Conservation (phyloP, 2,113 vertebrate species). For the Hemiprocne comata region DNA sequence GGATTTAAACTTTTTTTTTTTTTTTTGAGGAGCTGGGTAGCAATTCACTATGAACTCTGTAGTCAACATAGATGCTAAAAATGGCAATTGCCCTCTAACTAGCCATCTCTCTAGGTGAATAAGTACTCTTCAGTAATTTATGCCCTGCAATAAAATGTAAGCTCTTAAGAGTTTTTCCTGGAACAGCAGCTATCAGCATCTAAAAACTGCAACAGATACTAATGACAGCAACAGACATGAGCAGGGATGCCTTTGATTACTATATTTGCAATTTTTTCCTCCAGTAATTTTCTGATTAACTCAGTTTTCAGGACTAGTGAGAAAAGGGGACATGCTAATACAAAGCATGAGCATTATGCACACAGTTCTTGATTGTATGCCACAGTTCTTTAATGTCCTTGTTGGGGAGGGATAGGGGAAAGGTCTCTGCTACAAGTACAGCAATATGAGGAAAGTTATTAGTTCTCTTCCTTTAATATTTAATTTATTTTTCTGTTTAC, state of each 20-base stretch:
- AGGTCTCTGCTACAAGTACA: not conserved
- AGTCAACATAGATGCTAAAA: not conserved
- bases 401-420: accelerated
- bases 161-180: not conserved
- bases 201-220: not conserved
- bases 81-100: not conserved
- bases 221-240: not conserved
- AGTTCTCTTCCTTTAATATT: not conserved
- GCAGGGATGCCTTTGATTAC: not conserved
- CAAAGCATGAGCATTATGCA: not conserved
- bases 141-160: not conserved
- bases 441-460: not conserved
- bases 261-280: not conserved
- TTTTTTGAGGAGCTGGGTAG: not conserved
- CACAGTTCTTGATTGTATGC: not conserved
- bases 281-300: not conserved
- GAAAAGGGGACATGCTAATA: not conserved
- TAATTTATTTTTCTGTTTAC: not conserved
- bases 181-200: not conserved
- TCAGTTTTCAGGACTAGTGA: not conserved
- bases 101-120: not conserved
- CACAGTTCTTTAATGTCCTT: not conserved
- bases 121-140: not conserved
- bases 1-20: not conserved
- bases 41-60: not conserved